A percentile compares a stretch with the other conserved stretches of the same genome.
Conservation (phyloP, 2,797 vertebrate genomes). For the Enteromius treurensis region DNA sequence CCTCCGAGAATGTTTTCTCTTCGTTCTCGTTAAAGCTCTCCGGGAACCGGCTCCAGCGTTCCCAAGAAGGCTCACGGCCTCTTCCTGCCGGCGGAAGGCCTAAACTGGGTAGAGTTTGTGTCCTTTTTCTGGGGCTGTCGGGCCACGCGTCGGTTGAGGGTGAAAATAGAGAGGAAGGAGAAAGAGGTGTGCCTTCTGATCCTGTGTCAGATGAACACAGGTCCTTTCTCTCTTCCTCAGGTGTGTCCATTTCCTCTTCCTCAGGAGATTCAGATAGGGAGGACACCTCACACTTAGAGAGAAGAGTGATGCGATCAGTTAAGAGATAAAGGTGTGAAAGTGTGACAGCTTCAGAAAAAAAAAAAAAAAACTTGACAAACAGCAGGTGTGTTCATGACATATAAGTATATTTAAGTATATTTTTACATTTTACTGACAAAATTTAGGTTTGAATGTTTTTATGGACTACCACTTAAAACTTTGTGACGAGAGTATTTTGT, state of each 20-base stretch:
- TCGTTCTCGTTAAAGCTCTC: conserved; percentile 72
- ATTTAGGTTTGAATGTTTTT: not conserved
- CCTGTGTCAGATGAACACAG: conserved; percentile 12
- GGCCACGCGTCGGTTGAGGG: conserved; percentile 67
- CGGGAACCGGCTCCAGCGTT: conserved; percentile 72
- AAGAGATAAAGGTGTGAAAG: not conserved
- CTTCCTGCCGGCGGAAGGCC: conserved; percentile 71
- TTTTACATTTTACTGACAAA: too few relatives aligned
- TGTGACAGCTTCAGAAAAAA: not conserved
- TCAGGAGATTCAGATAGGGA: conserved; percentile 74
- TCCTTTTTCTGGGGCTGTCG: conserved; percentile 85
- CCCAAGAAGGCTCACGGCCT: conserved; percentile 66
- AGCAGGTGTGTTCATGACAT: not conserved
- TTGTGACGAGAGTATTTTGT: not conserved
- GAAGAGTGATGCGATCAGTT: conserved; percentile 18
- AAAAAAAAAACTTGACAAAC: not conserved
- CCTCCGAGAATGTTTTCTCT: conserved; percentile 87
- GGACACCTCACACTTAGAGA: conserved; percentile 65
- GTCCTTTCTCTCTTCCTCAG: conserved; percentile 57
- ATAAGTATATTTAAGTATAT: not conserved
- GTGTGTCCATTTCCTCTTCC: conserved; percentile 74
- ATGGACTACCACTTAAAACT: not conserved
- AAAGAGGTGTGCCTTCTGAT: conserved; percentile 22
- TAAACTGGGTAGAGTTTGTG: conserved; percentile 89
- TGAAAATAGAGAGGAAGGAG: conserved; percentile 23